phyloP scores from a whole-genome alignment of 1,140 invertebrate genomes.

The Trichonephila inaurata region DNA sequence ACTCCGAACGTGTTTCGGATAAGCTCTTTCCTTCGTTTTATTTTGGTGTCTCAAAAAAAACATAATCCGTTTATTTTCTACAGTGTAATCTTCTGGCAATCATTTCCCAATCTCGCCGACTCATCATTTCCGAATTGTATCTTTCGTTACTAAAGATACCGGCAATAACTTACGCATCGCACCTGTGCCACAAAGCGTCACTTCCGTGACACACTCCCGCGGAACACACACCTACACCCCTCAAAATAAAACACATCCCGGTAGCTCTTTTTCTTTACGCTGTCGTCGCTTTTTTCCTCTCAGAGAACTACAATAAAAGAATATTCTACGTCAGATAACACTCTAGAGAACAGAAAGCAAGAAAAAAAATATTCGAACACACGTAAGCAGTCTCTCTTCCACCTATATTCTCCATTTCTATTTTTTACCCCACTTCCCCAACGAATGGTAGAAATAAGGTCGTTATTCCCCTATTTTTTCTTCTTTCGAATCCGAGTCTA shows the following conservation, averaged over 20 bases:
- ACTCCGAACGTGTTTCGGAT: no score
- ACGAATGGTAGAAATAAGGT: background rate
- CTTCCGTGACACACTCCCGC: background rate
- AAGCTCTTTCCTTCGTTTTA: no score
- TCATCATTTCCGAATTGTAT: no score
- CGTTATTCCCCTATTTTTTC: background rate
- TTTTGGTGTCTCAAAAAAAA: no score
- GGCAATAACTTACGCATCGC: background rate
- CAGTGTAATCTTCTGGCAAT: no score
- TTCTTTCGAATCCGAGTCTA: background rate
- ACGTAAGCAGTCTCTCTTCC: background rate
- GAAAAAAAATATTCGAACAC: background rate
- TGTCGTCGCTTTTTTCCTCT: background rate
- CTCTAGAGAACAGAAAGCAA: background rate
- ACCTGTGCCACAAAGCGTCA: background rate
- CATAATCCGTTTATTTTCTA: no score
- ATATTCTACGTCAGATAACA: background rate
- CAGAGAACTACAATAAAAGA: background rate
- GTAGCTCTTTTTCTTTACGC: background rate
- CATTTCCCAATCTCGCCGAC: no score
- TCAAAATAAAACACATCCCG: background rate
- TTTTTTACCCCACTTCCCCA: background rate
- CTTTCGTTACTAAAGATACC: no score
- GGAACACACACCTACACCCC: background rate
- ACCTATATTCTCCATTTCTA: background rate